These are phyloP conservation scores for Micoletzkya japonica DNA, from an alignment of 2,888 invertebrate genomes.

Conservation along the genomic window DNA sequence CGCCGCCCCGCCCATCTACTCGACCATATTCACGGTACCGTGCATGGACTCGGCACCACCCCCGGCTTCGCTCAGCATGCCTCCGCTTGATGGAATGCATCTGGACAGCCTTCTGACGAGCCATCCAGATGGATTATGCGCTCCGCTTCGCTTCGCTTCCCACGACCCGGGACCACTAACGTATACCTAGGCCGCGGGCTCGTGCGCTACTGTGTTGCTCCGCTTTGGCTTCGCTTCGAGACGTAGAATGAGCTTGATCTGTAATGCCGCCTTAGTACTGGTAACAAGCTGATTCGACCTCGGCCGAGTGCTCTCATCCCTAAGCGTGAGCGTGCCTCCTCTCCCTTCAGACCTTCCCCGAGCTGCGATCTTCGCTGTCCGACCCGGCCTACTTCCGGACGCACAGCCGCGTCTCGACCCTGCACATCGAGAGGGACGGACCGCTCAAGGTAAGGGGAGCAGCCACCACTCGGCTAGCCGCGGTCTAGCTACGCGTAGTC, in stretches of 20 bases:
- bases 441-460: neutral
- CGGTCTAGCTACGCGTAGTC: no score
- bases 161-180: neutral
- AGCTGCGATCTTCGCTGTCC: slow-evolving; percentile 21
- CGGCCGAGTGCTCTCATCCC: neutral
- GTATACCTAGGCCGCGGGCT: no score
- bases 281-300: no score
- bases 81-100: neutral
- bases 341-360: slow-evolving; percentile 27
- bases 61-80: neutral
- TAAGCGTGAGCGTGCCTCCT: neutral
- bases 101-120: no score
- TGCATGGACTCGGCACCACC: neutral
- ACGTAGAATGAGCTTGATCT: no score
- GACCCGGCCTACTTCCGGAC: slow-evolving; percentile 15
- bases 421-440: slow-evolving; percentile 22
- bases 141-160: neutral
- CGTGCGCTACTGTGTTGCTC: no score
- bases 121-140: neutral
- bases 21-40: slow-evolving; percentile 27
- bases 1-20: slow-evolving; percentile 25
- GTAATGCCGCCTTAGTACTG: no score
- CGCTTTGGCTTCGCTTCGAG: no score
- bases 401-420: slow-evolving; percentile 24
- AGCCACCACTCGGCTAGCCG: no score